phyloP scores from a whole-genome alignment of 1,140 invertebrate genomes.

The Drosophila tropicalis region DNA sequence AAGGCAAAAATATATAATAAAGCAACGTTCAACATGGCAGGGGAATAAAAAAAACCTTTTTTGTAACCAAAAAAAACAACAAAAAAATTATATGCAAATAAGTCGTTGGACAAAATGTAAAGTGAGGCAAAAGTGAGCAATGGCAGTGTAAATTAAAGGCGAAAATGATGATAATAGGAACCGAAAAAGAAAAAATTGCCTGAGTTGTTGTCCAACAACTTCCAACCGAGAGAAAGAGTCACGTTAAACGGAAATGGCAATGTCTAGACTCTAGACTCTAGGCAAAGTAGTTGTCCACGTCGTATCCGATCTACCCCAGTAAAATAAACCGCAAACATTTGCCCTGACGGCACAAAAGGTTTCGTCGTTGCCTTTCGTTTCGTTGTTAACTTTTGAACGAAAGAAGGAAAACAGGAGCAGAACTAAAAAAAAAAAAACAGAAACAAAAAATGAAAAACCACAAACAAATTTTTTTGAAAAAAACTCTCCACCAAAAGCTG shows the following conservation, averaged over 20 bases:
- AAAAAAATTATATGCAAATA: slow-evolving; percentile 53
- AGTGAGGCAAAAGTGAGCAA: slow-evolving; percentile 58
- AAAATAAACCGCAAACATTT: slow-evolving; percentile 66
- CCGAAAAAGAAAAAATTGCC: slow-evolving; percentile 14
- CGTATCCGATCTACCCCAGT: neutral
- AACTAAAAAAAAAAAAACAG: slow-evolving; percentile 20
- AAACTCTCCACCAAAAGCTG: slow-evolving; percentile 19
- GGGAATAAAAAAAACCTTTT: slow-evolving; percentile 24
- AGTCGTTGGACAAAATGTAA: slow-evolving; percentile 29
- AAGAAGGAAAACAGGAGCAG: slow-evolving; percentile 15
- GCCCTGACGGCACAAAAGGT: slow-evolving; percentile 66
- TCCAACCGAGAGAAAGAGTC: slow-evolving; percentile 40
- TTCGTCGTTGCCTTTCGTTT: slow-evolving; percentile 50
- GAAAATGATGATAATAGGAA: slow-evolving; percentile 58
- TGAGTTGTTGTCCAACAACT: slow-evolving; percentile 26
- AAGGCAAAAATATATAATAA: slow-evolving; percentile 40
- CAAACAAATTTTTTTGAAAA: slow-evolving; percentile 20
- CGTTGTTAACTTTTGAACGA: slow-evolving; percentile 13
- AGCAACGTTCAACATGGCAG: slow-evolving; percentile 24
- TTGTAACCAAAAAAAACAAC: slow-evolving; percentile 27
- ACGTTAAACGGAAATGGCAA: slow-evolving; percentile 80
- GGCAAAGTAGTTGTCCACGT: slow-evolving; percentile 12
- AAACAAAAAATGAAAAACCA: slow-evolving; percentile 11
- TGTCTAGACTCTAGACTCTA: slow-evolving; percentile 72
- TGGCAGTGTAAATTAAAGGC: slow-evolving; percentile 52